phyloP scores from a whole-genome alignment of 2,113 vertebrate genomes.

The Xyrauchen texanus region DNA sequence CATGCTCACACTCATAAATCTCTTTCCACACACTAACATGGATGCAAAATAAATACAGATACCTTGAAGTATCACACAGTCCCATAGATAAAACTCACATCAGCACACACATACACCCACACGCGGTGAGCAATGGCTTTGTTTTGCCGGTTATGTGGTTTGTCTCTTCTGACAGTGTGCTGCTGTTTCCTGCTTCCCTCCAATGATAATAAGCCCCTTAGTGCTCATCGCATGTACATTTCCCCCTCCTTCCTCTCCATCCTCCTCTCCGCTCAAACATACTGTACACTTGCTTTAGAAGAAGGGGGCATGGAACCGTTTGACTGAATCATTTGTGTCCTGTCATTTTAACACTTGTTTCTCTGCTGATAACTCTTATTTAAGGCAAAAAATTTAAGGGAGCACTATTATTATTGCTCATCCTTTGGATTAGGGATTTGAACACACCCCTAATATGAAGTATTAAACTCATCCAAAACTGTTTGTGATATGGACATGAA shows the following conservation, averaged over 20 bases:
- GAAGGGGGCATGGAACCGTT: slow-evolving; percentile 41
- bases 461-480: too few species aligned
- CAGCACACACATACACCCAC: background rate
- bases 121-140: slow-evolving; percentile 12
- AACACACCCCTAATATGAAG: too few species aligned
- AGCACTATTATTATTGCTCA: too few species aligned
- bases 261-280: slow-evolving; percentile 24
- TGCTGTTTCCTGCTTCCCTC: slow-evolving; percentile 36
- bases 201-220: slow-evolving; percentile 59
- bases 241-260: slow-evolving; percentile 34
- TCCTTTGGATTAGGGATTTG: too few species aligned
- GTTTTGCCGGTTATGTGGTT: slow-evolving; percentile 8
- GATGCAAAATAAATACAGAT: slow-evolving; percentile 35
- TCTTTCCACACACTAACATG: slow-evolving; percentile 9
- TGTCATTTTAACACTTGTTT: slow-evolving; percentile 6
- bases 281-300: background rate
- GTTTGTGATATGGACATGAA: too few species aligned
- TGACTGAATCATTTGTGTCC: slow-evolving; percentile 47
- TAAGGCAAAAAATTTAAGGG: too few species aligned
- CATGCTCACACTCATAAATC: slow-evolving; percentile 15
- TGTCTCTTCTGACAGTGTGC: background rate
- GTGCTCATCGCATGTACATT: slow-evolving; percentile 59
- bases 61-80: slow-evolving; percentile 11
- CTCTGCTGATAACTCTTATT: background rate
- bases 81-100: slow-evolving; percentile 4